Conservation (phyloP, 2,797 vertebrate species). For the Spinibarbus caldwelli region DNA sequence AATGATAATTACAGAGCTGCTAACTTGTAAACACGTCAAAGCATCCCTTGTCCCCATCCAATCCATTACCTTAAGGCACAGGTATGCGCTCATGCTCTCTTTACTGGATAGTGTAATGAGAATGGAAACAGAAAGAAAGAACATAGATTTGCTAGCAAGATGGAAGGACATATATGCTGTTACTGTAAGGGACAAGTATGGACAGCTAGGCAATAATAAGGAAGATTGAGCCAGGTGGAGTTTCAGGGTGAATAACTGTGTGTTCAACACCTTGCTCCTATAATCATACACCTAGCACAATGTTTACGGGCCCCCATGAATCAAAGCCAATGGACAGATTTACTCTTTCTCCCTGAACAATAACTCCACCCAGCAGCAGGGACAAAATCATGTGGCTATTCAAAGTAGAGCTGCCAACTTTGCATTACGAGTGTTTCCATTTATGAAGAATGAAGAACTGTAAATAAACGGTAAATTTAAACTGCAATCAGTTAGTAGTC, state of each 20-base stretch:
- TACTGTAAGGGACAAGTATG: constrained; percentile 28
- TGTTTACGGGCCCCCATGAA: constrained; percentile 74
- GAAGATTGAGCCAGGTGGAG: neutral
- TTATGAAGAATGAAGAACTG: neutral
- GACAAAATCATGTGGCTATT: neutral
- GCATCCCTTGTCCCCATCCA: constrained; percentile 45
- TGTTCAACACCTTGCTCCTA: constrained; percentile 60
- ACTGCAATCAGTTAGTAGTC: neutral
- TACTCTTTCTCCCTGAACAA: constrained; percentile 55
- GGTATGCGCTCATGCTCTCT: constrained; percentile 44
- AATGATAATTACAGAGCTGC: constrained; percentile 79
- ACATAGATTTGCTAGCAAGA: neutral
- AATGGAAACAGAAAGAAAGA: constrained; percentile 11
- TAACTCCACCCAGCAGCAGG: constrained; percentile 22
- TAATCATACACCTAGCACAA: constrained; percentile 73
- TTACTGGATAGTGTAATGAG: constrained; percentile 12
- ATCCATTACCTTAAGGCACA: constrained; percentile 51
- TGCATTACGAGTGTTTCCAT: neutral
- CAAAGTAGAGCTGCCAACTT: neutral
- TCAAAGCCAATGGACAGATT: constrained; percentile 73
- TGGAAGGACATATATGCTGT: neutral
- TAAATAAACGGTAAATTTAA: neutral
- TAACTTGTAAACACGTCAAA: constrained; percentile 78
- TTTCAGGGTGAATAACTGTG: constrained; percentile 32
- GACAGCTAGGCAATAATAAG: constrained; percentile 21